phyloP scores from a whole-genome alignment of 2,797 vertebrate species.

The Poeciliopsis infans region DNA sequence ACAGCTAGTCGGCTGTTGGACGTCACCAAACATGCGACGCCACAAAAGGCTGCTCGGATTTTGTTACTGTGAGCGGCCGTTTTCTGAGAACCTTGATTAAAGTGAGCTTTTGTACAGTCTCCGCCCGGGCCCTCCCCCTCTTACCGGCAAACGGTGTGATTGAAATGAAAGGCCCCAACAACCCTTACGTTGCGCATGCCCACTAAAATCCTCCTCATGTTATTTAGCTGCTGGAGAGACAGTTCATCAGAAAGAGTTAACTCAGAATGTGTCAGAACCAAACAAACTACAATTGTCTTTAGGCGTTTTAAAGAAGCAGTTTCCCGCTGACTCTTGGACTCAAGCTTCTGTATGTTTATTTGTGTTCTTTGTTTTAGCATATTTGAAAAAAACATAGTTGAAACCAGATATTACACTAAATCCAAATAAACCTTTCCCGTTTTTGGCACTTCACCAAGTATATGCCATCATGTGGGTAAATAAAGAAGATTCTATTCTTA shows the following conservation, averaged over 20 bases:
- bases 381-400: not conserved
- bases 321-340: not conserved
- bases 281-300: not conserved
- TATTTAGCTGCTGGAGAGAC: not conserved
- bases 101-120: not conserved
- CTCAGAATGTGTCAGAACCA: not conserved
- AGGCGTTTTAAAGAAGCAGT: not conserved
- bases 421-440: not conserved
- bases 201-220: not conserved
- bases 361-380: not conserved
- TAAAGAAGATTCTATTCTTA: not conserved
- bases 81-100: not conserved
- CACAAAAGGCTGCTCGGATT: constrained; percentile 39
- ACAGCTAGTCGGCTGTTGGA: constrained; percentile 73
- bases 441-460: not conserved
- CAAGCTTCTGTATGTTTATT: not conserved
- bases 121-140: not conserved
- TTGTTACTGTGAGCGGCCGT: constrained; percentile 22
- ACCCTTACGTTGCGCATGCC: constrained; percentile 49
- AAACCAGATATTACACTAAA: not conserved
- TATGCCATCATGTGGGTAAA: not conserved
- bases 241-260: not conserved
- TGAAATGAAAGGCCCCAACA: constrained; percentile 33
- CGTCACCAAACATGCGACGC: constrained; percentile 85
- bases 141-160: constrained; percentile 32